Conservation (phyloP, 2,888 invertebrate species). For the Horisme vitalbata region DNA sequence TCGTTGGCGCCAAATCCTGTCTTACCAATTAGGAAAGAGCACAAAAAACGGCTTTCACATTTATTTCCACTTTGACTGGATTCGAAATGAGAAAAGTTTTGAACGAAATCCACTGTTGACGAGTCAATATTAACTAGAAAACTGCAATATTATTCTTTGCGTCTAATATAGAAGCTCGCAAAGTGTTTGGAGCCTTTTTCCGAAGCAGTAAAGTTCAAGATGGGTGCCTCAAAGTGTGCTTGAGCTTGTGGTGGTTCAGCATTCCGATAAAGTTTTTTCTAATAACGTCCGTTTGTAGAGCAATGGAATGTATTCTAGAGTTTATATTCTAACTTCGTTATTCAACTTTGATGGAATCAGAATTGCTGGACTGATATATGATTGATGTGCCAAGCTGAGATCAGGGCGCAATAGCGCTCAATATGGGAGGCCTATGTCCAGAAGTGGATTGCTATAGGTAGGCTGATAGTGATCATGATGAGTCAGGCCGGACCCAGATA, state of each 20-base stretch:
- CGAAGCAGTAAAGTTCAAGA: not conserved
- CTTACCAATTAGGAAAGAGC: slow-evolving; percentile 2
- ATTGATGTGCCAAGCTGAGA: too few relatives aligned
- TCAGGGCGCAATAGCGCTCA: too few relatives aligned
- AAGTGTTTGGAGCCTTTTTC: slow-evolving; percentile 9
- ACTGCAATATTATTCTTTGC: slow-evolving; percentile 42
- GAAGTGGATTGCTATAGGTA: too few relatives aligned
- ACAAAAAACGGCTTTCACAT: slow-evolving; percentile 20
- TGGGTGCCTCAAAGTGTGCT: not conserved
- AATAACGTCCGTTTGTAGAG: slow-evolving; percentile 52
- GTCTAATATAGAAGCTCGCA: slow-evolving; percentile 6
- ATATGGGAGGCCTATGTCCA: too few relatives aligned
- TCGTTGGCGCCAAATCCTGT: not conserved
- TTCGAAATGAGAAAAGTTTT: slow-evolving; percentile 80
- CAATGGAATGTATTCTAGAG: slow-evolving; percentile 42
- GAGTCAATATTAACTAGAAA: slow-evolving; percentile 79
- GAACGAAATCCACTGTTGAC: slow-evolving; percentile 71
- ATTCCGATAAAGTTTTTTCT: slow-evolving; percentile 76
- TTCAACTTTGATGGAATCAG: slow-evolving; percentile 10
- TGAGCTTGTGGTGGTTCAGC: slow-evolving; percentile 39
- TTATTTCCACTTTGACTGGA: slow-evolving; percentile 54
- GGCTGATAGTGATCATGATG: too few relatives aligned
- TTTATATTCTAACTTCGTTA: slow-evolving; percentile 12
- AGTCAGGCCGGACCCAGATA: too few relatives aligned
- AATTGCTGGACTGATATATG: too few relatives aligned